Conservation (phyloP, 30 jellyfish, hydroid and myxozoan genomes). For the Cassiopea xamachana region DNA sequence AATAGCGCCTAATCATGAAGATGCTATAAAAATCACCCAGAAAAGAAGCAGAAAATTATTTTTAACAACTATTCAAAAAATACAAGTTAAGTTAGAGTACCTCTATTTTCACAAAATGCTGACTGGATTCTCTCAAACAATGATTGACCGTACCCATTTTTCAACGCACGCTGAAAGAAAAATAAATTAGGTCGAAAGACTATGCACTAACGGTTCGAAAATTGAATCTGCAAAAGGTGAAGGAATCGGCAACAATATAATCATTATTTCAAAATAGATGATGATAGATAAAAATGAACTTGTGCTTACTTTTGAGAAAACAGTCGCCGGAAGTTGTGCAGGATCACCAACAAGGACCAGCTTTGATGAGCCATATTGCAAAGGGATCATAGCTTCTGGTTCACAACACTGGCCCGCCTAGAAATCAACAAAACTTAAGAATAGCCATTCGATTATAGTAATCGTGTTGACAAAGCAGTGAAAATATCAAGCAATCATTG, state of each 20-base stretch:
- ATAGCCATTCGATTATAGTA: no score
- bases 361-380: constrained; percentile 89
- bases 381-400: constrained; percentile 94
- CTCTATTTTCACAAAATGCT: constrained; percentile 54
- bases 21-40: no score
- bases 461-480: no score
- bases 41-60: background rate
- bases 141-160: constrained; percentile 89
- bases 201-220: background rate
- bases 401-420: constrained; percentile 99
- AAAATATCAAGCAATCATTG: background rate
- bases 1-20: no score
- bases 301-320: constrained; percentile 72
- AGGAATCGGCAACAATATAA: background rate
- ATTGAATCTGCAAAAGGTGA: background rate
- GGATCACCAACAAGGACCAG: constrained; percentile 98
- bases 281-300: no score
- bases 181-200: background rate
- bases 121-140: constrained; percentile 82
- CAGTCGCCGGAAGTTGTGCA: constrained; percentile 97
- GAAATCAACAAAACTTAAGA: background rate
- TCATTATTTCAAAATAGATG: no score
- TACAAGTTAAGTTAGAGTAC: no score
- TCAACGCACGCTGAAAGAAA: constrained; percentile 69
- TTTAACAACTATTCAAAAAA: background rate